Conservation (phyloP, 2,888 invertebrate genomes). For the Aporophyla lueneburgensis region DNA sequence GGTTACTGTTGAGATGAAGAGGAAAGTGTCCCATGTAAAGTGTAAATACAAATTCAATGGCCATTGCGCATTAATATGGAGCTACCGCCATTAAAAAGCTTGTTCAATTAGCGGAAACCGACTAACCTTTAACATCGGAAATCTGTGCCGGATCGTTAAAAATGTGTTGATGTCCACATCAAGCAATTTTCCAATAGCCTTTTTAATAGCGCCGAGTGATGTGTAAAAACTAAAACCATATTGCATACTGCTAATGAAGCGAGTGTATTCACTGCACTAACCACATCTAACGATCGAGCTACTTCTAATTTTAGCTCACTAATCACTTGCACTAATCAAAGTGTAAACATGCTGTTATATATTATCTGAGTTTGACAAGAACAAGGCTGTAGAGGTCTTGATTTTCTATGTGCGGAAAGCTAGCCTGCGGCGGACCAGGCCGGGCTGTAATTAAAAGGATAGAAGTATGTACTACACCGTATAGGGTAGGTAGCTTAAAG, state of each 20-base stretch:
- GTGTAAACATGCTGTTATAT: slow-evolving; percentile 56
- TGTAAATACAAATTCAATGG: slow-evolving; percentile 28
- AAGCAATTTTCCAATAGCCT: not conserved
- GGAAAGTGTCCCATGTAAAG: not conserved
- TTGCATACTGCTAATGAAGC: slow-evolving; percentile 24
- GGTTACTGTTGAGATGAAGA: slow-evolving; percentile 2
- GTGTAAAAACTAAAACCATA: slow-evolving; percentile 10
- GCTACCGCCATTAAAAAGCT: slow-evolving; percentile 30
- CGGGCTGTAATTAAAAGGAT: slow-evolving; percentile 46
- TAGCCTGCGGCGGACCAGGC: slow-evolving; percentile 41
- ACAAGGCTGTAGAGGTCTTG: slow-evolving; percentile 56
- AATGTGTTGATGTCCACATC: slow-evolving; percentile 32
- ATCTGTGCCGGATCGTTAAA: slow-evolving; percentile 28
- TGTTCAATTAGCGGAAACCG: slow-evolving; percentile 32
- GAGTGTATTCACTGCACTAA: slow-evolving; percentile 1
- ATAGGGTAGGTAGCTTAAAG: slow-evolving; percentile 39
- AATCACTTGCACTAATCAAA: slow-evolving; percentile 59
- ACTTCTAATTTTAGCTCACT: slow-evolving; percentile 41
- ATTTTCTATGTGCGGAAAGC: slow-evolving; percentile 59
- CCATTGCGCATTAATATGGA: not conserved
- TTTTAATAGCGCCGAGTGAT: not conserved
- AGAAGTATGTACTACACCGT: slow-evolving; percentile 19
- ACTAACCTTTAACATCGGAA: slow-evolving; percentile 35
- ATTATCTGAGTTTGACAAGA: slow-evolving; percentile 58
- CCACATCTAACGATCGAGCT: slow-evolving; percentile 21